Conservation (phyloP, 2,113 vertebrate species). For the Antechinus stuartii region DNA sequence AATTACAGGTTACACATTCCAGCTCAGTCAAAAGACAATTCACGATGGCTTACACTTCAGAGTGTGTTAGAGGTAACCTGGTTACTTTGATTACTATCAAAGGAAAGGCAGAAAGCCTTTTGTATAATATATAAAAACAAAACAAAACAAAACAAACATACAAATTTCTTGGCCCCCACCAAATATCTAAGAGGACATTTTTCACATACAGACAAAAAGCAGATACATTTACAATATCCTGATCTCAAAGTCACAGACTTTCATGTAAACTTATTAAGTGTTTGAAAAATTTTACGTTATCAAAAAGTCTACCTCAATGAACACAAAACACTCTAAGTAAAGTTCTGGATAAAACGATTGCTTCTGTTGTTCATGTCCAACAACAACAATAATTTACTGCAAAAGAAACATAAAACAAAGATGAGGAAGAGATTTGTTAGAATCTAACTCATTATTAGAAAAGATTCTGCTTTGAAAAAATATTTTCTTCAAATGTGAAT, state of each 20-base stretch:
- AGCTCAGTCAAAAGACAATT: conserved; percentile 27
- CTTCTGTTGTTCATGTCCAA: conserved; percentile 31
- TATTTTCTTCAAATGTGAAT: conserved; percentile 15
- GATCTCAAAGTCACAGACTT: neutral
- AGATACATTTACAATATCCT: conserved; percentile 18
- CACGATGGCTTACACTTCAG: neutral
- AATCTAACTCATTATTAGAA: conserved; percentile 42
- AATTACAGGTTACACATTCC: conserved; percentile 5
- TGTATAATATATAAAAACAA: neutral
- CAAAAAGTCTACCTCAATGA: conserved; percentile 1
- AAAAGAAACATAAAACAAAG: conserved; percentile 31
- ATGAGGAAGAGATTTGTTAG: conserved; percentile 34
- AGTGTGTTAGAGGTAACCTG: neutral
- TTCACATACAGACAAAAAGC: neutral
- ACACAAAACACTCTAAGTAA: neutral
- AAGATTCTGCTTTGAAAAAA: conserved; percentile 40
- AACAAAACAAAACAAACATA: neutral
- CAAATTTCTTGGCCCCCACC: neutral
- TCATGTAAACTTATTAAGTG: conserved; percentile 23
- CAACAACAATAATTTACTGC: neutral
- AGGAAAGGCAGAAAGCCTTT: conserved; percentile 48
- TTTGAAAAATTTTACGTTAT: neutral
- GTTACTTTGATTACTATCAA: conserved; percentile 57
- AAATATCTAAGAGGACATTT: neutral
- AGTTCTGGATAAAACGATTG: neutral